Base-by-base conservation (phyloP, 2,113 vertebrate species). In the Gadus macrocephalus region DNA sequence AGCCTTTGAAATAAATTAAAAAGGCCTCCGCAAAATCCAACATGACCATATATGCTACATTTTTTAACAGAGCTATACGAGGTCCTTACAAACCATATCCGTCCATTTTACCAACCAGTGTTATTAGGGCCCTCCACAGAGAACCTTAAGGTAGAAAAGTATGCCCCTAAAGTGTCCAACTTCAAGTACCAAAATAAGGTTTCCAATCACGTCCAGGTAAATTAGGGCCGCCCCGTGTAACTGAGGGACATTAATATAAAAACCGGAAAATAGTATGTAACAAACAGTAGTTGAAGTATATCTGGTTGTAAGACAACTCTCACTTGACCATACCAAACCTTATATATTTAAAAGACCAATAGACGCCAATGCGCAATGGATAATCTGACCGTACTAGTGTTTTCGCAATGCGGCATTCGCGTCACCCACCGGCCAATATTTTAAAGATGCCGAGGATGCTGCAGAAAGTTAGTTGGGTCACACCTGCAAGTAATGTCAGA, bases 321-420 rank as follows among this genome's bases (percentile, higher is more conserved):
- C 60, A 3, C 53, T 69, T 15, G 15, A 49, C 42, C 11, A 49
- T 49, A 49, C 42, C 42, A 2, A 49, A 9, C 11, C 14, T 7
- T 49, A 49, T 49, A 49, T 49, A 2, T 49, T 9, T 49, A 9
- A 35, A 35, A 35, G 35, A 20, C 16, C 62, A 69, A 62, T 7
- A 35, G 28, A 56, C 12, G 60, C 15, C 59, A 28, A 1, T 59
- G 19, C 22, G 22, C 70, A 35, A 62, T 71, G 3, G 25, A 53
- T 68, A 64, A 38, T 20, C 27, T 14, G 72, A 58, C 72, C 78
- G 73, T 77, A 74, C 27, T 75, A 62, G 60, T 55, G 60, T 58
- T 86, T 89, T 89, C 86, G 88, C 89, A 90, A 64, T 90, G 89
- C 89, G 86, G 82, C 84, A 89, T 11, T 72, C 25, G 22, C 75